Evolutionary conservation across 2,888 invertebrate genomes (phyloP).

Genomic region (Dexiosoma caninum): DNA sequence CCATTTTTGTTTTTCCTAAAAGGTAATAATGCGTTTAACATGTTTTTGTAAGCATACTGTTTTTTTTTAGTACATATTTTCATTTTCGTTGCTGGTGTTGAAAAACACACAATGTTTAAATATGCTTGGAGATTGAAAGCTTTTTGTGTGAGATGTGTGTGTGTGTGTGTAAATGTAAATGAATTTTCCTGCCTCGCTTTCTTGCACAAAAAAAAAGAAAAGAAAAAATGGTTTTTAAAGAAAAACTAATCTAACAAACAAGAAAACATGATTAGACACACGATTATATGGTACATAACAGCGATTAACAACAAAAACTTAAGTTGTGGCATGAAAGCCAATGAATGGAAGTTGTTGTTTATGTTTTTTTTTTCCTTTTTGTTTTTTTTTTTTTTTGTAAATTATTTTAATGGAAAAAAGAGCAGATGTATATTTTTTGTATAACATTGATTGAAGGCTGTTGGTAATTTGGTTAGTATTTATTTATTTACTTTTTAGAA

Average conservation of each 20-base stretch:
- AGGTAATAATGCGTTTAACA: conserved; percentile 64
- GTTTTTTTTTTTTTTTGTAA: conserved; percentile 23
- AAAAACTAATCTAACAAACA: conserved; percentile 61
- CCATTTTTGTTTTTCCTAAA: conserved; percentile 52
- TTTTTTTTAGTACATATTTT: background rate
- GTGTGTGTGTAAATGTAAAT: background rate
- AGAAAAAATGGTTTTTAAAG: conserved; percentile 20
- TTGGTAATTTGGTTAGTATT: background rate
- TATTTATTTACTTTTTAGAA: too few species aligned
- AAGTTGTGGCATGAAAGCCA: conserved; percentile 22
- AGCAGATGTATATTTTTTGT: conserved; percentile 52
- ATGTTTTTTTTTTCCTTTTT: too few species aligned
- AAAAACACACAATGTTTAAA: conserved; percentile 13
- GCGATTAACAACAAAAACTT: conserved; percentile 42
- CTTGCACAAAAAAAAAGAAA: background rate
- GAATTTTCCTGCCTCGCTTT: conserved; percentile 20
- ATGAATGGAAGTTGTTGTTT: conserved; percentile 28
- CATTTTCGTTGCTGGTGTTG: background rate
- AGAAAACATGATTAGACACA: conserved; percentile 64
- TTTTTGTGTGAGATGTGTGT: conserved; percentile 22
- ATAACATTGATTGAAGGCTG: conserved; percentile 37
- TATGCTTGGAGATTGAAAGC: conserved; percentile 56
- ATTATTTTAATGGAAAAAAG: conserved; percentile 41
- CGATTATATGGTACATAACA: conserved; percentile 53
- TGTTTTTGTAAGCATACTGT: conserved; percentile 55